A percentile compares a stretch with the other conserved stretches of the same genome.
Evolutionary conservation across 2,888 invertebrate species (phyloP).

Genomic region (Ypsolopha sequella): DNA sequence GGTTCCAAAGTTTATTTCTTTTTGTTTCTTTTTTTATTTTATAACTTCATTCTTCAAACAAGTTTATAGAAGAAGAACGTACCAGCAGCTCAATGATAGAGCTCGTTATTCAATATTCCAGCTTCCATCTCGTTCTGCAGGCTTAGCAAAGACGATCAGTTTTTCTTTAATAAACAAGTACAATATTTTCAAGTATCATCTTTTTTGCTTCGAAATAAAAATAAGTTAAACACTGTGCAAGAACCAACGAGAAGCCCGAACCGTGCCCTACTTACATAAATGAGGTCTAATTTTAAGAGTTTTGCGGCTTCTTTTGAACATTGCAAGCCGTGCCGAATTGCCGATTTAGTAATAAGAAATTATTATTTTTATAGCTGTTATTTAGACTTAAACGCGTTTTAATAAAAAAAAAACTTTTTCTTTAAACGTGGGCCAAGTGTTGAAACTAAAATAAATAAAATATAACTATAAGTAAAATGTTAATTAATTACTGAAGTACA

Average conservation of each 20-base stretch:
- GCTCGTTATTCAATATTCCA: too few species aligned
- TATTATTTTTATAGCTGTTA: conserved; percentile 1
- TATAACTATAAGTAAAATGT: not conserved
- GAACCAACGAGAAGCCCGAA: conserved; percentile 9
- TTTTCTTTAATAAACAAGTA: too few species aligned
- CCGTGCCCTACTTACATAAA: conserved; percentile 26
- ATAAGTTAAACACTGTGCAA: not conserved
- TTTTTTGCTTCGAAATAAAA: not conserved
- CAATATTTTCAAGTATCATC: too few species aligned
- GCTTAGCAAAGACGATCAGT: too few species aligned
- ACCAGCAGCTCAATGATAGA: too few species aligned
- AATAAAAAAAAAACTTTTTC: not conserved
- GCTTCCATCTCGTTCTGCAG: too few species aligned
- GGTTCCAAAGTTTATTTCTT: too few species aligned
- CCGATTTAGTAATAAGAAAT: not conserved
- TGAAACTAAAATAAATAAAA: not conserved
- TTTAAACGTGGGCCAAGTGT: not conserved
- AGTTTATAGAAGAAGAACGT: too few species aligned
- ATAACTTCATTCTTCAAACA: too few species aligned
- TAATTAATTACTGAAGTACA: not conserved
- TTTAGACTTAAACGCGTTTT: not conserved
- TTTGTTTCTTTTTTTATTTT: too few species aligned
- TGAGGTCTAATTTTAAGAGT: conserved; percentile 18
- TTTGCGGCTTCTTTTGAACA: conserved; percentile 11
- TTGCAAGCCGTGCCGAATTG: not conserved